Percentiles rank a stretch among this genome's conserved stretches.
These are phyloP conservation scores for Microcebus griseorufus DNA, from an alignment of 2,113 vertebrate species.

Conservation along the genomic window DNA sequence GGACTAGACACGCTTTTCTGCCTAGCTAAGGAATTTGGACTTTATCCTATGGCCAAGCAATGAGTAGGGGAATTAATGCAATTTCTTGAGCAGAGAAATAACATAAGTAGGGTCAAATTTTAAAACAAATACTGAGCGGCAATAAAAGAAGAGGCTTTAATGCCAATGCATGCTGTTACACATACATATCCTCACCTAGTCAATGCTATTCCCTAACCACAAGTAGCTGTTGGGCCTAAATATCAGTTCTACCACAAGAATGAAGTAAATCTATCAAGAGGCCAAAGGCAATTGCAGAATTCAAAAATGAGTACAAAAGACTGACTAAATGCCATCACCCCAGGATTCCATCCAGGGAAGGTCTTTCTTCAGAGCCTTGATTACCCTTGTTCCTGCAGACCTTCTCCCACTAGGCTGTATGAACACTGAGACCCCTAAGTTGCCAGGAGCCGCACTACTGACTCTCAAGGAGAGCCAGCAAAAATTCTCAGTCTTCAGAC, in stretches of 20 bases:
- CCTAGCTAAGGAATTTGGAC: neutral
- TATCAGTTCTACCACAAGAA: neutral
- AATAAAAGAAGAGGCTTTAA: neutral
- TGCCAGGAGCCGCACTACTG: neutral
- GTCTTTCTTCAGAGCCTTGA: neutral
- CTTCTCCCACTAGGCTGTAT: neutral
- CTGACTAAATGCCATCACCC: neutral
- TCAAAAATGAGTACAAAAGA: neutral
- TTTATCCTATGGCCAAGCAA: neutral
- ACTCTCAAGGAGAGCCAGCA: neutral
- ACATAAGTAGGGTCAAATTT: neutral
- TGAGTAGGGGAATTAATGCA: neutral
- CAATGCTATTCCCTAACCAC: neutral
- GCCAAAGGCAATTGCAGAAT: neutral
- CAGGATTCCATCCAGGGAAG: neutral
- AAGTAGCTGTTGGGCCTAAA: neutral
- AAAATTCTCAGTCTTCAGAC: conserved; percentile 21
- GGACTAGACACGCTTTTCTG: neutral
- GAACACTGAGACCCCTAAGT: neutral
- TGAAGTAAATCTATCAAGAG: neutral
- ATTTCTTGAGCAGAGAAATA: neutral
- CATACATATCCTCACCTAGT: neutral
- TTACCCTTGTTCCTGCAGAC: neutral
- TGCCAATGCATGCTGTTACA: neutral
- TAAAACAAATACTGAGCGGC: neutral